Percentiles rank a stretch among this genome's conserved stretches.
Evolutionary conservation across 2,888 invertebrate species (phyloP).

Genomic region (Ferrisia virgata): DNA sequence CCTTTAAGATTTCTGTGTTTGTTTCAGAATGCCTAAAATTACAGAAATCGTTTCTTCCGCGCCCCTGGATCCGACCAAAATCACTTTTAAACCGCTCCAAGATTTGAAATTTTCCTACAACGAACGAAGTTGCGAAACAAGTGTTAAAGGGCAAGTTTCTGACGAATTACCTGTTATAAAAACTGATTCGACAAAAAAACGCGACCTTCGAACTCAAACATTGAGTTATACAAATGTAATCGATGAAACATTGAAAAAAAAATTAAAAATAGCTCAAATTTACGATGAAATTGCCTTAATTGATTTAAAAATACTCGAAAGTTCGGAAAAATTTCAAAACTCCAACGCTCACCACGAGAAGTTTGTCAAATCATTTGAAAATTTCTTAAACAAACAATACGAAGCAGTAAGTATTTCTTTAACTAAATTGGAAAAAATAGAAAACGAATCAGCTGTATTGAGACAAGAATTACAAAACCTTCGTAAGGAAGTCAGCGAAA

Average conservation of each 20-base stretch:
- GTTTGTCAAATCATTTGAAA: constrained; percentile 23
- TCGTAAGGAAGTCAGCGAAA: background rate
- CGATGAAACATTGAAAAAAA: background rate
- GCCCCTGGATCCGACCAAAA: background rate
- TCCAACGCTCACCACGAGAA: background rate
- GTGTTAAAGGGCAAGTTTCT: background rate
- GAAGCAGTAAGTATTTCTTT: background rate
- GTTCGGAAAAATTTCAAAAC: background rate
- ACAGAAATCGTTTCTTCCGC: background rate
- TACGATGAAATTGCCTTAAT: constrained; percentile 27
- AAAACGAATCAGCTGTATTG: background rate
- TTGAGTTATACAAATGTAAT: background rate
- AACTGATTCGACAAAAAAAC: background rate
- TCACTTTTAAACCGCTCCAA: background rate
- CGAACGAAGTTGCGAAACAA: background rate
- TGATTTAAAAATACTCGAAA: constrained; percentile 2
- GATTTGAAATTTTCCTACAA: constrained; percentile 20
- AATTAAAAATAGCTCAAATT: constrained; percentile 23
- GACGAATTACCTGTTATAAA: constrained; percentile 12
- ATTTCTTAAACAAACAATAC: constrained; percentile 15
- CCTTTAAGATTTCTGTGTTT: no score
- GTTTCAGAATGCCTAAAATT: background rate
- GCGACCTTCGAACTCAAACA: background rate
- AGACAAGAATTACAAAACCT: background rate
- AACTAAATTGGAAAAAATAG: background rate